Percentiles rank a stretch among this genome's conserved stretches.
phyloP scores from a whole-genome alignment of 2,113 vertebrate genomes.

The Oophaga pumilio region DNA sequence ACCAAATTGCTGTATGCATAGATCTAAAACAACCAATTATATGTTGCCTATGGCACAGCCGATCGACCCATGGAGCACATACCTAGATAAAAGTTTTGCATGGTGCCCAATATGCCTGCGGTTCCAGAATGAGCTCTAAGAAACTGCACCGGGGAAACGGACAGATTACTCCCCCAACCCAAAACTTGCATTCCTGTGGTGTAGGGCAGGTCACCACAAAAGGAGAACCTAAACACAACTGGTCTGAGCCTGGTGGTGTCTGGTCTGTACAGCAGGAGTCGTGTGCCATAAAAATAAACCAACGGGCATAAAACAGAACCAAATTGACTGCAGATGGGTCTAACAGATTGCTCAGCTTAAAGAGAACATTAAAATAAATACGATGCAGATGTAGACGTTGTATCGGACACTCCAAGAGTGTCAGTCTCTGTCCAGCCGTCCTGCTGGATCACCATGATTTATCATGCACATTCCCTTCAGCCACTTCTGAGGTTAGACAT shows the following conservation, averaged over 20 bases:
- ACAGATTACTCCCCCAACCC: background rate
- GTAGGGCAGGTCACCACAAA: background rate
- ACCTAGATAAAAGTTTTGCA: background rate
- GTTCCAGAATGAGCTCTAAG: background rate
- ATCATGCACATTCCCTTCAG: too few relatives aligned
- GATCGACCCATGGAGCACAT: background rate
- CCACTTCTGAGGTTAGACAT: too few relatives aligned
- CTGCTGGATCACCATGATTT: too few relatives aligned
- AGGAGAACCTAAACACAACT: background rate
- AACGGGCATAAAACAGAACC: background rate
- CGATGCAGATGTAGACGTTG: constrained; percentile 1
- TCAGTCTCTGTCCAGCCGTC: too few relatives aligned
- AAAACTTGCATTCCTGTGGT: background rate
- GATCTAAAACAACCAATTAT: background rate
- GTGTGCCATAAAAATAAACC: constrained; percentile 23
- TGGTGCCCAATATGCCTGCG: background rate
- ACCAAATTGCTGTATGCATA: background rate
- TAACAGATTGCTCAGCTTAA: background rate
- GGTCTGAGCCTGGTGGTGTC: background rate
- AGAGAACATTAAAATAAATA: constrained; percentile 5
- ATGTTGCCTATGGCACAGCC: background rate
- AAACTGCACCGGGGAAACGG: background rate
- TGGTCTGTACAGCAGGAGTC: background rate
- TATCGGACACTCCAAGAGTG: background rate
- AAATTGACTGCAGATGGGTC: constrained; percentile 23